Evolutionary conservation across 2,888 invertebrate species (phyloP).

Genomic region (Nephrotoma flavescens): DNA sequence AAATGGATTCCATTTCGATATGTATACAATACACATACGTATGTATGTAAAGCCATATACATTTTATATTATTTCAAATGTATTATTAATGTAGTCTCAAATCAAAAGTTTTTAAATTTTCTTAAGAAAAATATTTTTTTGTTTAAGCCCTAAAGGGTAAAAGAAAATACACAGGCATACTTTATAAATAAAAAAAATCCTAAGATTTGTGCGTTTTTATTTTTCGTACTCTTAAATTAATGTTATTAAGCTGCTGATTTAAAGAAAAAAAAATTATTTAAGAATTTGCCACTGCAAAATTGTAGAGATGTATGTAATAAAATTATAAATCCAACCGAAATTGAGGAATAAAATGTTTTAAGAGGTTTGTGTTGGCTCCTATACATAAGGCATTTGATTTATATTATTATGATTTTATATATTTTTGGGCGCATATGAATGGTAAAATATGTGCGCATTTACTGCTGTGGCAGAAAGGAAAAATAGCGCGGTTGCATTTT

Average conservation of each 20-base stretch:
- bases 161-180: not conserved
- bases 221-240: conserved; percentile 3
- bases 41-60: not conserved
- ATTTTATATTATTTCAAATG: conserved; percentile 3
- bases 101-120: not conserved
- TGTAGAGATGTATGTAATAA: conserved; percentile 1
- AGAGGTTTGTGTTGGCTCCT: not conserved
- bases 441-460: not conserved
- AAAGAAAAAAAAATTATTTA: not conserved
- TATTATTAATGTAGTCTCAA: conserved; percentile 5
- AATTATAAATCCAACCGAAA: not conserved
- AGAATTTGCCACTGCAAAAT: conserved; percentile 2
- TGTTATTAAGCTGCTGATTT: conserved; percentile 4
- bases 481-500: not conserved
- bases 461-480: not conserved
- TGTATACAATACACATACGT: not conserved
- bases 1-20: conserved; percentile 1
- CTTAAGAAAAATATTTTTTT: not conserved
- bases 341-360: not conserved
- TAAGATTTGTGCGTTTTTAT: conserved; percentile 1
- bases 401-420: not conserved
- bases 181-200: not conserved
- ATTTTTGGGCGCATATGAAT: not conserved
- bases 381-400: not conserved
- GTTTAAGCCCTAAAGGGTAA: not conserved